phyloP scores from a whole-genome alignment of 2,113 vertebrate genomes.

The Cervus canadensis region DNA sequence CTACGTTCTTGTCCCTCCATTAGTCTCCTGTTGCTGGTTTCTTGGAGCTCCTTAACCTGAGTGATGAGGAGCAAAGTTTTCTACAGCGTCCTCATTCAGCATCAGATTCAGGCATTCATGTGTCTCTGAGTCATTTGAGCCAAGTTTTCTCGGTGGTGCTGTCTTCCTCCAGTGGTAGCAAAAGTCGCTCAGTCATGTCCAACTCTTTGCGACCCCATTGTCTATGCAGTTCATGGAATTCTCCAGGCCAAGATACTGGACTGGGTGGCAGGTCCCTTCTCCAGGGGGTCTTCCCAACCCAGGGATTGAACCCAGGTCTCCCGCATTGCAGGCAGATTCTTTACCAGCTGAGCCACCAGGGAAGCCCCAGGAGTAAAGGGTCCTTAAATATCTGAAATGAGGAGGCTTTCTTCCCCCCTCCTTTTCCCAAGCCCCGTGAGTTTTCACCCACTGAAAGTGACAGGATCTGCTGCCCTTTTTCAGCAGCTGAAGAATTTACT shows the following conservation, averaged over 20 bases:
- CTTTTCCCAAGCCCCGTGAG: not conserved
- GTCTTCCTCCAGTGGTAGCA: not conserved
- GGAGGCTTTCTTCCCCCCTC: not conserved
- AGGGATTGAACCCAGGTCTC: not conserved
- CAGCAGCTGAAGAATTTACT: not conserved
- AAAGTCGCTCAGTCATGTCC: not conserved
- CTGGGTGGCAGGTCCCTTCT: not conserved
- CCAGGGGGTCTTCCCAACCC: not conserved
- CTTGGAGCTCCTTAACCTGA: not conserved
- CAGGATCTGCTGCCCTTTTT: not conserved
- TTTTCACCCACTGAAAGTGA: not conserved
- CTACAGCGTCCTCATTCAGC: not conserved
- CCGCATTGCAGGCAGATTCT: not conserved
- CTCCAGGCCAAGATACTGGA: not conserved
- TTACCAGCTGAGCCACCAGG: not conserved
- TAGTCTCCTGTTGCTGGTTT: not conserved
- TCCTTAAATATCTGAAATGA: not conserved
- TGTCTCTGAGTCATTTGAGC: not conserved
- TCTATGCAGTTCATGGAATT: not conserved
- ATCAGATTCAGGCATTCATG: not conserved
- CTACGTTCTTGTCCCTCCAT: not conserved
- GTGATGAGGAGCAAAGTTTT: not conserved
- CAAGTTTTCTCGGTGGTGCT: not conserved
- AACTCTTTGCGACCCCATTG: rapidly evolving
- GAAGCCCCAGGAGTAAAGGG: not conserved